Conservation (phyloP, 2,888 invertebrate genomes). For the Perithous albicinctus region DNA sequence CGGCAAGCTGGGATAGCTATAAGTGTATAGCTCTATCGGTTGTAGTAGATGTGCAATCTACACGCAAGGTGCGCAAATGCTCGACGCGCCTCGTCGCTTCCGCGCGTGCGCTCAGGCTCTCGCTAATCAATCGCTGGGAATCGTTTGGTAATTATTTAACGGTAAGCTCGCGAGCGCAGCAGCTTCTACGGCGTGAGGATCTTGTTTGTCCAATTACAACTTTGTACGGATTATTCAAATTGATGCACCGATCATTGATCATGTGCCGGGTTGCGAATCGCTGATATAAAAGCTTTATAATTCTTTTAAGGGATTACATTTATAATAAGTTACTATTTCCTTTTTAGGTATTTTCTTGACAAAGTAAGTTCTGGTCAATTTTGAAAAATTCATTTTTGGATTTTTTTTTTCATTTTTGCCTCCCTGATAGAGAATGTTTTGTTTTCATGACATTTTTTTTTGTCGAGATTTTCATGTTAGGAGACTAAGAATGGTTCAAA, state of each 20-base stretch:
- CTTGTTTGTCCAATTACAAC: conserved; percentile 54
- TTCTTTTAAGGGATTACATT: background rate
- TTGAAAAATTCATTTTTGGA: background rate
- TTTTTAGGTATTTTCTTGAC: background rate
- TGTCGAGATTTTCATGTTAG: too few species aligned
- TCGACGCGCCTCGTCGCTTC: conserved; percentile 26
- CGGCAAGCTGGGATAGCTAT: background rate
- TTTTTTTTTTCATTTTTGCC: too few species aligned
- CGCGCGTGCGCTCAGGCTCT: conserved; percentile 18
- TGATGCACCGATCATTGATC: background rate
- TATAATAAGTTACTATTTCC: too few species aligned
- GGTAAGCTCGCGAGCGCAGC: conserved; percentile 24
- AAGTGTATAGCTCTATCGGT: background rate
- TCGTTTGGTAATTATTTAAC: conserved; percentile 59
- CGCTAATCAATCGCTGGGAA: conserved; percentile 59
- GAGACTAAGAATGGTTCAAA: too few species aligned
- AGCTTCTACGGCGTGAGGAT: conserved; percentile 30
- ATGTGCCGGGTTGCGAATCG: background rate
- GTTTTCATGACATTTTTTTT: too few species aligned
- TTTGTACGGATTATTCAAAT: conserved; percentile 25
- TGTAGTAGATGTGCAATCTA: background rate
- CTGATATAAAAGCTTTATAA: background rate
- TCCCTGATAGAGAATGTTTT: background rate
- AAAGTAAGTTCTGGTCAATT: background rate
- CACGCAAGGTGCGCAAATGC: background rate